A percentile compares a stretch with the other conserved stretches of the same genome.
These are phyloP conservation scores for Trachelus stipa DNA, from an alignment of 2,888 invertebrate species.

Conservation along the genomic window DNA sequence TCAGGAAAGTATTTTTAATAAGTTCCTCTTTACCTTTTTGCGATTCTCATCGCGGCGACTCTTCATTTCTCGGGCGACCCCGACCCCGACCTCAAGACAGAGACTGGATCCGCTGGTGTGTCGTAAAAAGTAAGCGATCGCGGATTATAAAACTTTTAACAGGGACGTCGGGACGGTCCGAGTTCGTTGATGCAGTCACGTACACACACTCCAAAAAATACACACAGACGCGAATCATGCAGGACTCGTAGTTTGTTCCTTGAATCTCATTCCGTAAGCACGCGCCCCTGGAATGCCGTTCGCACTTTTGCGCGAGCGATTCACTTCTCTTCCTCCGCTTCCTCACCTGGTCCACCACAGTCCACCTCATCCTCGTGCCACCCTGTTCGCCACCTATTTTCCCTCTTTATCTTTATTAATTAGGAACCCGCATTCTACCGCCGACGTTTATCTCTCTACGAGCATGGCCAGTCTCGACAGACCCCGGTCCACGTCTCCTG, in stretches of 20 bases:
- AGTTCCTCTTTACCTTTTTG: neutral
- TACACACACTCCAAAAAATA: no score
- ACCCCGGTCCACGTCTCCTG: neutral
- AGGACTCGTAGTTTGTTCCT: neutral
- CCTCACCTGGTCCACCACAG: neutral
- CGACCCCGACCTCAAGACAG: neutral
- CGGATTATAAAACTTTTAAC: neutral
- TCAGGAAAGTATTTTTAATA: neutral
- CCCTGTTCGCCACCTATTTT: constrained; percentile 33
- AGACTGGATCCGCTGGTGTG: neutral
- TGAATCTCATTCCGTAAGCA: neutral
- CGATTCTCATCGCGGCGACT: constrained; percentile 4
- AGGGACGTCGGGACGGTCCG: neutral
- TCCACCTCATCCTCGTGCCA: constrained; percentile 6
- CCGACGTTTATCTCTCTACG: constrained; percentile 8
- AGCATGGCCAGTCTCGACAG: neutral
- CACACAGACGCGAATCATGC: neutral
- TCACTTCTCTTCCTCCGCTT: neutral
- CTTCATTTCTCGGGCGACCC: neutral
- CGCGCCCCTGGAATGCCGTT: constrained; percentile 13
- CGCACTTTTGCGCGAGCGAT: neutral
- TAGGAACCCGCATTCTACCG: constrained; percentile 34
- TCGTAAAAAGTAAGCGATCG: neutral
- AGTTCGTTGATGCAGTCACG: neutral
- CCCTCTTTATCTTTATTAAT: constrained; percentile 44